A percentile compares a stretch with the other conserved stretches of the same genome.
phyloP scores from a whole-genome alignment of 2,888 invertebrate species.

The Melangyna quadrimaculata region DNA sequence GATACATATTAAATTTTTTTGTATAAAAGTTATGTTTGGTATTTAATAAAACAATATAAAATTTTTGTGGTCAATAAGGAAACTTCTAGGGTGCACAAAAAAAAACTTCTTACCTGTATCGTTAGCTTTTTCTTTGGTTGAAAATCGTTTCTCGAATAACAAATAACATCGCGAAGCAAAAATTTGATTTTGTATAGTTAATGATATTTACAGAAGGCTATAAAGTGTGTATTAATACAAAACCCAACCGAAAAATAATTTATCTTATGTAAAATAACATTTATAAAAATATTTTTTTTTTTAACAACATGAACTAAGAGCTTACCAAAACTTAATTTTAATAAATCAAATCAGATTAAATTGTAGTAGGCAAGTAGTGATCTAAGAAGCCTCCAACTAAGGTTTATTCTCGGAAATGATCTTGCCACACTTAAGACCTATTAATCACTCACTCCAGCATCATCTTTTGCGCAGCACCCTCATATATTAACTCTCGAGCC shows the following conservation, averaged over 20 bases:
- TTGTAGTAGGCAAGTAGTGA: not conserved
- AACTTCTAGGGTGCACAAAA: no score
- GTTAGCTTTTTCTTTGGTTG: no score
- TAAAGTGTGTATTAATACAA: not conserved
- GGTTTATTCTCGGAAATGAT: not conserved
- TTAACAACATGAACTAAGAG: not conserved
- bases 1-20: no score
- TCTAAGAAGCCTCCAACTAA: not conserved
- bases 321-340: not conserved
- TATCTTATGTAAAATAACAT: not conserved
- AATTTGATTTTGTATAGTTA: not conserved
- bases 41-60: no score
- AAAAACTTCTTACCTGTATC: no score
- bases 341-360: slow-evolving; percentile 11
- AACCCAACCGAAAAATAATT: not conserved
- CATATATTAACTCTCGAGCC: not conserved
- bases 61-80: no score
- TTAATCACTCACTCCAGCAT: slow-evolving; percentile 8
- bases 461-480: not conserved
- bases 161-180: no score
- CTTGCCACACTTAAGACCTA: not conserved
- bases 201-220: not conserved
- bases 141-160: no score
- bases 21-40: no score
- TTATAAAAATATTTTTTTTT: not conserved